Base-by-base conservation (phyloP, 1,140 invertebrate genomes). In the Habropoda laboriosa region DNA sequence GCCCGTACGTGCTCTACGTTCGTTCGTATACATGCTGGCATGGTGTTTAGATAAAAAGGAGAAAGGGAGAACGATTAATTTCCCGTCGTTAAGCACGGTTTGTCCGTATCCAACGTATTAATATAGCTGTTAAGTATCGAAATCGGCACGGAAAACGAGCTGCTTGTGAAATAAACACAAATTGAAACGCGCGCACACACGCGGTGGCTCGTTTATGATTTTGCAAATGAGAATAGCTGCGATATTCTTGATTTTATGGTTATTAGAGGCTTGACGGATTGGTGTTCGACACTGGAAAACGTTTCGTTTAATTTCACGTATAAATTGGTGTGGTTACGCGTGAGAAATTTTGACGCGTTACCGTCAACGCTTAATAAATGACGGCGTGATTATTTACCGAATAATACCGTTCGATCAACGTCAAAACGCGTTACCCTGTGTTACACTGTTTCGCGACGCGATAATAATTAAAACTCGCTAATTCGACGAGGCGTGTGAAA, bases 41-140 rank as follows among this genome's bases (percentile, higher is more conserved):
- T 24, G 45, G 47, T 57, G 61, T 67, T 76, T 67, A 57, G 61
- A 45, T 67, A 53, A 30, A 42, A 27, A 55, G 30, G 27, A 51
- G 42, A 60, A 38, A 45, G 18, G n/a, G 21, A 13, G 21, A n/a
- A 13, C 45, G 68, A 73, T 80, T 66, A 76, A 68, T 45, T 42
- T 55, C 53, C 58, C 45, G 27, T 57, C 49, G 63, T 49, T 51
- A 24, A n/a, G n/a, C 40, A 32, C 30, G 10, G 13, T 42, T 27
- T 47, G 27, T 10, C 24, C 51, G 49, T 16, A 18, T 38, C n/a
- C 18, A 10, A 30, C 27, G 30, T 30, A 24, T 35, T 30, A 27
- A 51, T 30, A 68, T 68, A 7, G 32, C 21, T 35, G 10, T 45
- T 24, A 63, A 7, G 18, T 45, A 45, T 64, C 18, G 40, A 45